These are phyloP conservation scores for Orthonyx spaldingii DNA, from an alignment of 2,113 vertebrate species.

Conservation along the genomic window DNA sequence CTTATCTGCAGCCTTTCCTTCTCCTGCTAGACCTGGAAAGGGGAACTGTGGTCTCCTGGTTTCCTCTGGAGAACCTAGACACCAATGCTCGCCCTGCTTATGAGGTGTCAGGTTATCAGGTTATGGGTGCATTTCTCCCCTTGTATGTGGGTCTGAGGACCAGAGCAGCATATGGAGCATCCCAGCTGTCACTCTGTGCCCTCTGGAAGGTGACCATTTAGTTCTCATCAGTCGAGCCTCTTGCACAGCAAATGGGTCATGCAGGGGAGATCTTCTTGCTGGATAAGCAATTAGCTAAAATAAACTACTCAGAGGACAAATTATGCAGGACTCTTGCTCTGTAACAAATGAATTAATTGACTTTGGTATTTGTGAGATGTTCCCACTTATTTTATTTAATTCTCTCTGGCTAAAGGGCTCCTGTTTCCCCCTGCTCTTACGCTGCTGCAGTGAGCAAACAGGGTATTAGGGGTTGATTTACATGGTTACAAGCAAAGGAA, in stretches of 20 bases:
- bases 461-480: background rate
- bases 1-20: background rate
- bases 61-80: background rate
- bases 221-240: background rate
- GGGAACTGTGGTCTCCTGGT: background rate
- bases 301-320: slow-evolving; percentile 32
- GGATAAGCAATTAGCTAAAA: slow-evolving; percentile 43
- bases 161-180: rapidly evolving
- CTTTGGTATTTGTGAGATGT: background rate
- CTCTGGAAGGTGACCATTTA: background rate
- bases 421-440: background rate
- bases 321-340: background rate
- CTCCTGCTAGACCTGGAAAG: background rate
- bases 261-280: slow-evolving; percentile 6
- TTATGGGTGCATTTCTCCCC: background rate
- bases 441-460: background rate
- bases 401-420: background rate
- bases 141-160: background rate
- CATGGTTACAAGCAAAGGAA: background rate
- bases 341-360: background rate
- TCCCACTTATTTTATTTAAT: background rate
- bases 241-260: background rate
- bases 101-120: rapidly evolving
- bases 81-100: rapidly evolving
- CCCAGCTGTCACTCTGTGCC: background rate